Percentiles rank a stretch among this genome's conserved stretches.
Evolutionary conservation across 2,113 vertebrate genomes (phyloP).

Genomic region (Prionailurus viverrinus): DNA sequence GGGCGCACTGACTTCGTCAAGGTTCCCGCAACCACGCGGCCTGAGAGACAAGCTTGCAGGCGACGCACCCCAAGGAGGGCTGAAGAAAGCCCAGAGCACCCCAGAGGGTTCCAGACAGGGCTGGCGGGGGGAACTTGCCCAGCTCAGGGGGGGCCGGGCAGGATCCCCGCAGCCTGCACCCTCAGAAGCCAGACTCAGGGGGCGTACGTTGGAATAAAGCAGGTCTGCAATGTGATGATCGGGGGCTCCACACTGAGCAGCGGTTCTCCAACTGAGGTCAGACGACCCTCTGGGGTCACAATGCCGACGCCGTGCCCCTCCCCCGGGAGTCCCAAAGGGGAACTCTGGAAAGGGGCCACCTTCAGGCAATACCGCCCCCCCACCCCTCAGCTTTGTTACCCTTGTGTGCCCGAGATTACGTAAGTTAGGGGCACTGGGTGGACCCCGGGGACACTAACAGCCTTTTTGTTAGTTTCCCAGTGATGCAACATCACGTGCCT

Average conservation of each 20-base stretch:
- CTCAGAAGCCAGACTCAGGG: not conserved
- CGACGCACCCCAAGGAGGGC: fast-evolving
- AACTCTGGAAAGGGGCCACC: not conserved
- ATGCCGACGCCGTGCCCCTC: fast-evolving
- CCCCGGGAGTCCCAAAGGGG: fast-evolving
- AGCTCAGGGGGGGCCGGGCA: fast-evolving
- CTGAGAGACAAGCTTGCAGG: not conserved
- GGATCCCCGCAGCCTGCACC: fast-evolving
- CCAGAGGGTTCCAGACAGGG: no score
- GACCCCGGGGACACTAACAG: fast-evolving
- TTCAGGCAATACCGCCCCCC: fast-evolving
- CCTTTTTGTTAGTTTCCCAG: not conserved
- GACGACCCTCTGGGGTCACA: not conserved
- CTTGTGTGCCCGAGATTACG: no score
- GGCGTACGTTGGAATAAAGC: fast-evolving
- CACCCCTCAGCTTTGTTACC: no score
- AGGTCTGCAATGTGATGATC: fast-evolving
- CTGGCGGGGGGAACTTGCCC: fast-evolving
- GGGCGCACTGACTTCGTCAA: not conserved
- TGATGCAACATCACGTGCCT: fast-evolving
- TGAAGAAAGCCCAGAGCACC: fast-evolving
- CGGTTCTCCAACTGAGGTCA: fast-evolving
- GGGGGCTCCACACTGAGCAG: fast-evolving
- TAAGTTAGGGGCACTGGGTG: fast-evolving
- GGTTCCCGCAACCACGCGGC: not conserved